A percentile compares a stretch with the other conserved stretches of the same genome.
Evolutionary conservation across 2,113 vertebrate genomes (phyloP).

Genomic region (Pseudopipra pipra): DNA sequence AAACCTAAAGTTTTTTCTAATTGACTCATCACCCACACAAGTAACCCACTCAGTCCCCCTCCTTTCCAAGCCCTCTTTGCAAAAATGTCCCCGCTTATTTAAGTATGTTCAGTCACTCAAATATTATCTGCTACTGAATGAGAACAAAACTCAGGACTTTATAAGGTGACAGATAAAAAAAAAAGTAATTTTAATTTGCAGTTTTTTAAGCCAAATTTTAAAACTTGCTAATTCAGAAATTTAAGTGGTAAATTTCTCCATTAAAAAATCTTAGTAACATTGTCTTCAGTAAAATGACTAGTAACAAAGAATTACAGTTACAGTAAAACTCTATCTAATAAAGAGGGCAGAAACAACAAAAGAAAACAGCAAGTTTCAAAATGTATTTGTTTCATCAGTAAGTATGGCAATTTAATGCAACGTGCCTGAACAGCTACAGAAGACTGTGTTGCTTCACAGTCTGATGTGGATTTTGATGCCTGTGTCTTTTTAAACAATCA

Average conservation of each 20-base stretch:
- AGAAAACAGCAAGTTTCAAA: background rate
- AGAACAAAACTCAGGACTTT: background rate
- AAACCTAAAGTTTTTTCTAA: constrained; percentile 7
- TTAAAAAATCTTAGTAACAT: background rate
- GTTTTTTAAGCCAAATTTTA: background rate
- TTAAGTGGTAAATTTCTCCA: background rate
- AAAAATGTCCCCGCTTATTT: background rate
- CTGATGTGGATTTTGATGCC: background rate
- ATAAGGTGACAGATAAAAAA: background rate
- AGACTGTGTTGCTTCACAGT: background rate
- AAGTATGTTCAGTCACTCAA: background rate
- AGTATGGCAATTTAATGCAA: background rate
- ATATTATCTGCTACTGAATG: background rate
- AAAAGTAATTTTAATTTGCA: background rate
- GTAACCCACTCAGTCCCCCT: background rate
- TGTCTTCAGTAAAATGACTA: background rate
- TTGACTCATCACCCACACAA: background rate
- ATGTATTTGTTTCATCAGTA: background rate
- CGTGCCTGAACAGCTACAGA: background rate
- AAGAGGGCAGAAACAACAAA: background rate
- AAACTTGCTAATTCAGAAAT: background rate
- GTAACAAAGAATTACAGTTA: background rate
- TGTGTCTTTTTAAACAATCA: background rate
- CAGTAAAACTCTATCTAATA: background rate
- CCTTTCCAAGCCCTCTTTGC: background rate